Percentiles rank a stretch among this genome's conserved stretches.
Conservation (phyloP, 35 echinoderm and acorn worm species). For the Amphiura filiformis region DNA sequence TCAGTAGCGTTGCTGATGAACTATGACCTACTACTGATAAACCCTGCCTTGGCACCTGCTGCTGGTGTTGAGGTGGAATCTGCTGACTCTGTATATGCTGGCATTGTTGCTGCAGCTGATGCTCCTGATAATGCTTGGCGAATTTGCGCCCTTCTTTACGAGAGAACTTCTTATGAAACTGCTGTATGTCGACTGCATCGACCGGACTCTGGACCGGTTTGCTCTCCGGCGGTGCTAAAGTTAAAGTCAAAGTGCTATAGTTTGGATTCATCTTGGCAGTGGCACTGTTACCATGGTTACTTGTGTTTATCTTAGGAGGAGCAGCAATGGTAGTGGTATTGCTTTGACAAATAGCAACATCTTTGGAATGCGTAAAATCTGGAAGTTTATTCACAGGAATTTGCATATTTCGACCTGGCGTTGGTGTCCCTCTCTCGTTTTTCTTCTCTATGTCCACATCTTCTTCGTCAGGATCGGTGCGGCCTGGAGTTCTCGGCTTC, state of each 20-base stretch:
- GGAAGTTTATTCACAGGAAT: neutral
- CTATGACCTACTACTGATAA: too few relatives aligned
- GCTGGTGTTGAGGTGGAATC: neutral
- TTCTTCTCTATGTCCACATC: slow-evolving; percentile 23
- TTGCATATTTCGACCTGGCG: neutral
- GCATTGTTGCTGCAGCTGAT: neutral
- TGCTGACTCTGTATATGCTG: neutral
- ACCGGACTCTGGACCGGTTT: neutral
- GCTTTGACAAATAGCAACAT: neutral
- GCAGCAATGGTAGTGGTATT: neutral
- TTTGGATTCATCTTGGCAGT: neutral
- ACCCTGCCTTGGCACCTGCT: too few relatives aligned
- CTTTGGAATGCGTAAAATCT: too few relatives aligned
- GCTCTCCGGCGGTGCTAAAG: neutral
- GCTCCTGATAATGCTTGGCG: slow-evolving; percentile 23
- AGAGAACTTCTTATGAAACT: slow-evolving; percentile 73
- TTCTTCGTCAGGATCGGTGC: slow-evolving; percentile 9
- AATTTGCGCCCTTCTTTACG: slow-evolving; percentile 45
- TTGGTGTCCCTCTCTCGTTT: neutral
- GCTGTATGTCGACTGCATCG: neutral
- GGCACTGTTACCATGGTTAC: too few relatives aligned
- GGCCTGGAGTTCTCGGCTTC: slow-evolving; percentile 23
- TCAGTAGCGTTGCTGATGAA: too few relatives aligned
- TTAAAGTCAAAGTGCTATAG: neutral
- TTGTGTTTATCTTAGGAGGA: neutral